Conservation (phyloP, 1,140 invertebrate genomes). For the Arion vulgaris region DNA sequence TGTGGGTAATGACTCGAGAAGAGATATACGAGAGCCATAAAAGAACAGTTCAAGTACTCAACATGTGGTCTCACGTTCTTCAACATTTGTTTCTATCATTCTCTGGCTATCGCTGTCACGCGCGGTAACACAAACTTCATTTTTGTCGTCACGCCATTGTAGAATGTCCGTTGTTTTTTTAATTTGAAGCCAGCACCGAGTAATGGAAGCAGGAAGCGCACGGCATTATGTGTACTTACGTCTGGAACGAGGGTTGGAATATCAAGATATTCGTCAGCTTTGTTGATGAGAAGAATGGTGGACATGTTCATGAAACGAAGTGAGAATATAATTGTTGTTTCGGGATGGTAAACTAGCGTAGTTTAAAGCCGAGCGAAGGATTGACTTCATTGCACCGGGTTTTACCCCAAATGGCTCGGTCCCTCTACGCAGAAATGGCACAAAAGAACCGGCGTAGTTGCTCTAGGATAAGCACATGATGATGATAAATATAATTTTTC, state of each 20-base stretch:
- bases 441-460: too few relatives aligned
- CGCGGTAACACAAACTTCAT: conserved; percentile 13
- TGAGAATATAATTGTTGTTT: neutral
- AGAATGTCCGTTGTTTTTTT: neutral
- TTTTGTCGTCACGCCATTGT: conserved; percentile 14
- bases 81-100: conserved; percentile 11
- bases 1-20: conserved; percentile 18
- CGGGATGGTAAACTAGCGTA: neutral
- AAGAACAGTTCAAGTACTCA: conserved; percentile 20
- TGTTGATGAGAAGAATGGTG: neutral
- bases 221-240: neutral
- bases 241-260: neutral
- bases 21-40: neutral
- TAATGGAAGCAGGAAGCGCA: neutral
- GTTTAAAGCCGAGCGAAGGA: too few relatives aligned
- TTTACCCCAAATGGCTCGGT: too few relatives aligned
- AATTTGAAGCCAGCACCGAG: neutral
- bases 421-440: too few relatives aligned
- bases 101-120: conserved; percentile 1
- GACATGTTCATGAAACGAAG: neutral
- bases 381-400: too few relatives aligned
- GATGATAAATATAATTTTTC: too few relatives aligned
- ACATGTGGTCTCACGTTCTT: conserved; percentile 21
- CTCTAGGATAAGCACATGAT: too few relatives aligned
- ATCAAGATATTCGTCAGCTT: neutral